These are phyloP conservation scores for Diorhabda carinulata DNA, from an alignment of 1,140 invertebrate species.

Conservation along the genomic window DNA sequence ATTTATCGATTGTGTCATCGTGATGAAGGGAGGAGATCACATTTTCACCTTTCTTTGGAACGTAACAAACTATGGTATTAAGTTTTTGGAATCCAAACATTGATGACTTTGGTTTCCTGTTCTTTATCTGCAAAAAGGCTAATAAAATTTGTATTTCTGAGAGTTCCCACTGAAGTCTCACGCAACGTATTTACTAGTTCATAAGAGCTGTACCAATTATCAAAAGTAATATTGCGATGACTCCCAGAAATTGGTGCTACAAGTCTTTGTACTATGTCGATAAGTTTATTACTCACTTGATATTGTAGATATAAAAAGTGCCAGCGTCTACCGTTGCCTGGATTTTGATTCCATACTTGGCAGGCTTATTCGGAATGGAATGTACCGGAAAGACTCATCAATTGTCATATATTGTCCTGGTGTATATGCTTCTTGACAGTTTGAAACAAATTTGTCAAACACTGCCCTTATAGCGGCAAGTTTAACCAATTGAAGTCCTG, in stretches of 20 bases:
- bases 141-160: not conserved
- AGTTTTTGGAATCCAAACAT: slow-evolving; percentile 1
- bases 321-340: not conserved
- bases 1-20: not conserved
- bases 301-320: not conserved
- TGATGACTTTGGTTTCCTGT: not conserved
- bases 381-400: too few species aligned
- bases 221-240: not conserved
- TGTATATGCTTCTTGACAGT: not conserved
- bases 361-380: too few species aligned
- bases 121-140: not conserved
- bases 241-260: not conserved
- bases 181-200: not conserved
- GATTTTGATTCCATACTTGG: not conserved
- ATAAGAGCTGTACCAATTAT: not conserved
- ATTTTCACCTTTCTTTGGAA: slow-evolving; percentile 5
- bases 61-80: not conserved
- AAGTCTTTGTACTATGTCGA: not conserved
- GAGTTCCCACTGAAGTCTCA: not conserved
- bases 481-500: too few species aligned
- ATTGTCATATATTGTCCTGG: not conserved
- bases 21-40: slow-evolving; percentile 7
- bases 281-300: not conserved
- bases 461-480: too few species aligned
- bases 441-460: not conserved